Conservation (phyloP, 1,140 invertebrate species). For the Piezodorus guildinii region DNA sequence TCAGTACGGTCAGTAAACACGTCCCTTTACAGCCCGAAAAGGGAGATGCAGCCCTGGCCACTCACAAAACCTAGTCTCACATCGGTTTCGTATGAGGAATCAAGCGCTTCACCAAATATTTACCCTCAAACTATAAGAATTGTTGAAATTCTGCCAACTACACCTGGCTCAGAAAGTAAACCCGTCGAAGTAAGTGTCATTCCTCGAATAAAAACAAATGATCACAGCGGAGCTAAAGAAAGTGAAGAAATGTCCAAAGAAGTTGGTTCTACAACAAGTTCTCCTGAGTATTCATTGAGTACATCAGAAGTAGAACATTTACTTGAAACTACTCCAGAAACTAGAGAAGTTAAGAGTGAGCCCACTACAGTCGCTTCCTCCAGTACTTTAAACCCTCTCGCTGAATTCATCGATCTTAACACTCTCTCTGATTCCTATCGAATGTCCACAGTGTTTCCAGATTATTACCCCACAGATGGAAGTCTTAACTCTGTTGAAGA, state of each 20-base stretch:
- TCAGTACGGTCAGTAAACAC: background rate
- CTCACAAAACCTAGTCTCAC: slow-evolving; percentile 23
- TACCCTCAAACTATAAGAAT: slow-evolving; percentile 23
- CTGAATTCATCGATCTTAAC: background rate
- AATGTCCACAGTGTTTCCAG: background rate
- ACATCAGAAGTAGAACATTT: slow-evolving; percentile 8
- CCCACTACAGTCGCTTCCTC: background rate
- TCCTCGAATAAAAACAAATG: slow-evolving; percentile 19
- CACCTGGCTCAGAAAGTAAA: background rate
- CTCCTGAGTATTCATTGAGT: background rate
- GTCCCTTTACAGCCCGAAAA: slow-evolving; percentile 20
- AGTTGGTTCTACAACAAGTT: background rate
- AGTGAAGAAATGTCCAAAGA: background rate
- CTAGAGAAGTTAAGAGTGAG: background rate
- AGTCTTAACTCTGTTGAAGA: background rate
- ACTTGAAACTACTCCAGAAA: background rate
- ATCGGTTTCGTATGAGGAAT: background rate
- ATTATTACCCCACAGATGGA: background rate
- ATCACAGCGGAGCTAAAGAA: background rate
- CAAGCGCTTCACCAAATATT: background rate
- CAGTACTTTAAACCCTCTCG: background rate
- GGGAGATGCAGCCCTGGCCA: slow-evolving; percentile 30
- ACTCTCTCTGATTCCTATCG: background rate
- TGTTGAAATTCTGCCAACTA: slow-evolving; percentile 19
- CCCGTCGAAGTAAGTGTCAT: slow-evolving; percentile 14